Evolutionary conservation across 2,888 invertebrate species (phyloP).

Genomic region (Cantharis nigra): DNA sequence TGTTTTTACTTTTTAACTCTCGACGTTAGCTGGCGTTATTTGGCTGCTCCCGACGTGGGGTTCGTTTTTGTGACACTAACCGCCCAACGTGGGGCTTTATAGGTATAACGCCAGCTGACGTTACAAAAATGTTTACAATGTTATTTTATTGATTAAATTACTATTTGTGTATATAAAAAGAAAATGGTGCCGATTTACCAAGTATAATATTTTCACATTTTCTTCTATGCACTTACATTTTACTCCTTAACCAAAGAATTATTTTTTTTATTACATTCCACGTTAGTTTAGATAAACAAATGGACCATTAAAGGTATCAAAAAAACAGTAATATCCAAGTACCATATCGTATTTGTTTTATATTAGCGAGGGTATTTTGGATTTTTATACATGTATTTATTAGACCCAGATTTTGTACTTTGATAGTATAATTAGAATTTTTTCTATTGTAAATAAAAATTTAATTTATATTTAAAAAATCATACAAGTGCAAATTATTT

Average conservation of each 20-base stretch:
- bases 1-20: neutral
- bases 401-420: conserved; percentile 23
- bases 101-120: neutral
- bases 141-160: neutral
- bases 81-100: neutral
- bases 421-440: conserved; percentile 19
- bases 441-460: conserved; percentile 25
- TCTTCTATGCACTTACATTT: neutral
- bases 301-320: conserved; percentile 20
- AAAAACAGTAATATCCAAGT: conserved; percentile 17
- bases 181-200: neutral
- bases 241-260: conserved; percentile 11
- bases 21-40: neutral
- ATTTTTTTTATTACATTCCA: conserved; percentile 14
- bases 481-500: conserved; percentile 25
- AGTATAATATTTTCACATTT: neutral
- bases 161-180: neutral
- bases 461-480: conserved; percentile 10
- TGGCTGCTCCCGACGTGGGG: neutral
- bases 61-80: neutral
- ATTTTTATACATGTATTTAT: conserved; percentile 15
- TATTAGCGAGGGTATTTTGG: conserved; percentile 14
- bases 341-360: conserved; percentile 21
- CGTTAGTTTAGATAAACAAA: conserved; percentile 11
- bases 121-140: neutral